phyloP scores from a whole-genome alignment of 2,797 vertebrate species.

The Darevskia nairensis region DNA sequence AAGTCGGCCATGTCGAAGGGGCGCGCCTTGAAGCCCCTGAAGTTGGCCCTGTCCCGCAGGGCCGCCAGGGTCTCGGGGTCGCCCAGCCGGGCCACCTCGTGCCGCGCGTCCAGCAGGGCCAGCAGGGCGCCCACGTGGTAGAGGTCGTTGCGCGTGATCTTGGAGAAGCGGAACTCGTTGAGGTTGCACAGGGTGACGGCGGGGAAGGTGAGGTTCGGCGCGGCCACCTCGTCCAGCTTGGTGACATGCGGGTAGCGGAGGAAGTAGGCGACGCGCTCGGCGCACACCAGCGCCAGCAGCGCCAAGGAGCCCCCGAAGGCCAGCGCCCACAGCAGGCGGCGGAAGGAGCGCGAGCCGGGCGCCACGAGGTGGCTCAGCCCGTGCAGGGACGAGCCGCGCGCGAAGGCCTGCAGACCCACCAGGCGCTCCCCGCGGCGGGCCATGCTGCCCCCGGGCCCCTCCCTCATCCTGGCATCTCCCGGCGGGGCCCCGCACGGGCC shows the following conservation, averaged over 20 bases:
- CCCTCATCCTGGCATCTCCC: neutral
- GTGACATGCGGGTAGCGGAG: constrained; percentile 87
- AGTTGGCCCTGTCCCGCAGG: constrained; percentile 89
- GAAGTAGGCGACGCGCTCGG: constrained; percentile 89
- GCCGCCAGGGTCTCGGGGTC: constrained; percentile 85
- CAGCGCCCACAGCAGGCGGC: constrained; percentile 86
- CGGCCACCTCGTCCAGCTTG: constrained; percentile 86
- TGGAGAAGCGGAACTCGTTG: constrained; percentile 91
- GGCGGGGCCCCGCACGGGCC: too few relatives aligned
- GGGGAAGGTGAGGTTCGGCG: constrained; percentile 88
- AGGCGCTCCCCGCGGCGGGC: neutral
- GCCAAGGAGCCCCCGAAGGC: constrained; percentile 86
- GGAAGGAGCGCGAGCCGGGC: constrained; percentile 88
- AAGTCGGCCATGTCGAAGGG: constrained; percentile 93
- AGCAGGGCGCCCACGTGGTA: constrained; percentile 90
- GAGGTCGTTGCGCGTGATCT: constrained; percentile 89
- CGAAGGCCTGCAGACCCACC: constrained; percentile 89
- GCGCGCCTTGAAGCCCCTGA: constrained; percentile 88
- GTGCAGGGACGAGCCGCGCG: constrained; percentile 88
- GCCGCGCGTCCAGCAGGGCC: constrained; percentile 86
- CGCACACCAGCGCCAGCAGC: constrained; percentile 86
- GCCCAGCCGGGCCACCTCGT: constrained; percentile 87
- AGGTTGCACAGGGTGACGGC: constrained; percentile 91
- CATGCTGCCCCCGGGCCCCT: neutral
- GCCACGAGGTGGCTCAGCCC: constrained; percentile 91